Base-by-base conservation (phyloP, 2,113 vertebrate species). In the Haemorhous mexicanus region DNA sequence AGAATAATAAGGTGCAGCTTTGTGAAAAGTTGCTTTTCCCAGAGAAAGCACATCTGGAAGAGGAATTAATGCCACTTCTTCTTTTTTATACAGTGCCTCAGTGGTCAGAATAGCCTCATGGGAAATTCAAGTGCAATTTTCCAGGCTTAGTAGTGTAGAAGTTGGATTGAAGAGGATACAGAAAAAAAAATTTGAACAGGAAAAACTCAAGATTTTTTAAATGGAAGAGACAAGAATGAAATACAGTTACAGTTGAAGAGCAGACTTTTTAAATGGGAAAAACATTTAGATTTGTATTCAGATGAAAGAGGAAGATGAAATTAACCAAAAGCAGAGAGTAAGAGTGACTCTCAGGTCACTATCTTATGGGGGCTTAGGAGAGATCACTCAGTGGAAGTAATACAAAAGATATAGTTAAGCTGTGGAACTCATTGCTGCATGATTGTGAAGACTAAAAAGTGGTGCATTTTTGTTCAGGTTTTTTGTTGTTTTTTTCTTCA, bases 1-100 rank as follows among this genome's bases (percentile, higher is more conserved):
- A 92, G 79, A 90, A 77, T 91, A 96, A 95, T 69, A 90, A 82
- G 90, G 76, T 80, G 43, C 67, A 86, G 79, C 85, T 95, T 80
- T 86, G 70, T 85, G 85, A 79, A 94, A 92, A 92, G 92, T 68
- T 90, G 75, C 79, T 94, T 74, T 90, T 93, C 67, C 49, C 59
- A 86, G 75, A 77, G 58, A 93, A 95, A 62, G 58, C 41, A 90
- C 82, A 83, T 86, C 88, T 96, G 94, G 85, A 92, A 88, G 50
- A 94, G 49, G 55, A 88, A 80, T 92, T 93, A 66, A 56, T 95
- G 92, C 82, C 81, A 81, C 61, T 84, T 33, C 39, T 89, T 87
- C 63, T 85, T 43, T 69, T 95, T 87, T 69, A 59, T 86, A n/a
- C 79, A 80, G 59, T 80, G 55, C 85, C 53, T 94, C 67, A 69